These are phyloP conservation scores for Hydrolagus affinis DNA, from an alignment of 2,113 vertebrate genomes.

Conservation along the genomic window DNA sequence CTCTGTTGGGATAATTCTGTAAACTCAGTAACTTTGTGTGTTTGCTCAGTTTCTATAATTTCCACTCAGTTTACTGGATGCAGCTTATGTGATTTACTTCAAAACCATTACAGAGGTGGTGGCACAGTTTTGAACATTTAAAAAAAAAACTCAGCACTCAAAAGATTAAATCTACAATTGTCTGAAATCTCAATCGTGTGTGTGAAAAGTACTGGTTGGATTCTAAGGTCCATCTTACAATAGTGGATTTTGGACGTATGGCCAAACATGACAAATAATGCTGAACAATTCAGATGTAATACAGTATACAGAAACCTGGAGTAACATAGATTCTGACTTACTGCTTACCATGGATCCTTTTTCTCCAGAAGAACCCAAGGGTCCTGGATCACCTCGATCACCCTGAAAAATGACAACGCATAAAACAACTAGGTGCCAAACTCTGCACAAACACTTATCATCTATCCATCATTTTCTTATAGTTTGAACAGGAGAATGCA, in stretches of 20 bases:
- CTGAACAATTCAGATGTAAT: background rate
- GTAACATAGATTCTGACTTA: background rate
- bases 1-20: too few relatives aligned
- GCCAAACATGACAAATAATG: background rate
- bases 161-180: background rate
- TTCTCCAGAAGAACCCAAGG: slow-evolving; percentile 76
- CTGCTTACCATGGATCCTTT: slow-evolving; percentile 77
- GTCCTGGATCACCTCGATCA: slow-evolving; percentile 79
- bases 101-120: too few relatives aligned
- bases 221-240: background rate
- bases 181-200: background rate
- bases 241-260: background rate
- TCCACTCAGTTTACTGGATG: too few relatives aligned
- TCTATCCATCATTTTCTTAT: background rate
- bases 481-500: too few relatives aligned
- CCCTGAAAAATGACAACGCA: slow-evolving; percentile 56
- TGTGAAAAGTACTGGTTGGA: background rate
- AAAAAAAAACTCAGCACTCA: too few relatives aligned
- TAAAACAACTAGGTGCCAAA: background rate
- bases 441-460: background rate
- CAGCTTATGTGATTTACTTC: too few relatives aligned
- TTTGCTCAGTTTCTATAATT: too few relatives aligned
- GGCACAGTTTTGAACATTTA: too few relatives aligned
- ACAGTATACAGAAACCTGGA: background rate
- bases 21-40: too few relatives aligned